A percentile compares a stretch with the other conserved stretches of the same genome.
These are phyloP conservation scores for Sylvicola cinctus DNA, from an alignment of 2,888 invertebrate genomes.

Conservation along the genomic window DNA sequence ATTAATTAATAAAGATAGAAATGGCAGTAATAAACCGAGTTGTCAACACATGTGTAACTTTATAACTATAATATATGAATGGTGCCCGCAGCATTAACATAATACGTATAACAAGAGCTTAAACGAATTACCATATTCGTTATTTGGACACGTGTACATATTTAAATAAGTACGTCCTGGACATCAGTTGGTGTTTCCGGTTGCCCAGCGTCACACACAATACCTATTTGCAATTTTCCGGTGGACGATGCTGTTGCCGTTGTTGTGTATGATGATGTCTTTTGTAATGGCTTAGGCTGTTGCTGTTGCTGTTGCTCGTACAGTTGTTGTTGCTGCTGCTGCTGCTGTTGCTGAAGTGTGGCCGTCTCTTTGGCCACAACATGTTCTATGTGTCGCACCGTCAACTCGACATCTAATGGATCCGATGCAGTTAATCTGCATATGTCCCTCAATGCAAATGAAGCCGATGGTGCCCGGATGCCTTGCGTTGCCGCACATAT, in stretches of 20 bases:
- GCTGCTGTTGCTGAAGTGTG: neutral
- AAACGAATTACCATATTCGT: too few relatives aligned
- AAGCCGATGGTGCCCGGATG: slow-evolving; percentile 23
- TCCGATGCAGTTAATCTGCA: slow-evolving; percentile 27
- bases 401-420: slow-evolving; percentile 30
- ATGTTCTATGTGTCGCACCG: slow-evolving; percentile 35
- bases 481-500: slow-evolving; percentile 47
- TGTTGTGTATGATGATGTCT: neutral
- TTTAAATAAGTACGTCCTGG: slow-evolving; percentile 36
- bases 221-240: neutral
- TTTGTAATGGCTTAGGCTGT: neutral
- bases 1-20: too few relatives aligned
- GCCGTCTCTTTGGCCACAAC: slow-evolving; percentile 31
- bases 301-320: neutral
- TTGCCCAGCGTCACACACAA: slow-evolving; percentile 14
- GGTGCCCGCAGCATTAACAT: too few relatives aligned
- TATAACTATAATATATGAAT: too few relatives aligned
- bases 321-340: neutral
- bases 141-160: too few relatives aligned
- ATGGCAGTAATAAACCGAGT: too few relatives aligned
- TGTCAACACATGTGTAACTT: too few relatives aligned
- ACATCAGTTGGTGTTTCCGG: slow-evolving; percentile 44
- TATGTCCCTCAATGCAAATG: slow-evolving; percentile 1
- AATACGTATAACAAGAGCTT: too few relatives aligned
- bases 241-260: neutral